Percentiles rank a stretch among this genome's conserved stretches.
Conservation (phyloP, 2,113 vertebrate genomes). For the Clupea harengus region DNA sequence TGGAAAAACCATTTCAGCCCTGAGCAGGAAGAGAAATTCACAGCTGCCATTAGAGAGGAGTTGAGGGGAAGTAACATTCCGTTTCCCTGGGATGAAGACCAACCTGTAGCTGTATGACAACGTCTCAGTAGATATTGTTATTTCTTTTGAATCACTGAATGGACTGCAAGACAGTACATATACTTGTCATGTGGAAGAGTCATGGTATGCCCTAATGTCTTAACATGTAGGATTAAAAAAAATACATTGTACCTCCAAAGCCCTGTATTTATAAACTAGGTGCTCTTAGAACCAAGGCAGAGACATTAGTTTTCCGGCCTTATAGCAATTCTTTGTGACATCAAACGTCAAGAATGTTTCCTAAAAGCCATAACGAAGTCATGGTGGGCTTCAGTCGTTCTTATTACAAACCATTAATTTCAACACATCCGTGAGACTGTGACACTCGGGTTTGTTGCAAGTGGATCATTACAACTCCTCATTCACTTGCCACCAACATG, state of each 20-base stretch:
- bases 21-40: slow-evolving; percentile 66
- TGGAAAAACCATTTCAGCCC: slow-evolving; percentile 77
- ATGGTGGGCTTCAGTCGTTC: not conserved
- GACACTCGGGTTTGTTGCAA: not conserved
- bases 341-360: not conserved
- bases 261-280: too few species aligned
- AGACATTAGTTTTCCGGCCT: too few species aligned
- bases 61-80: slow-evolving; percentile 59
- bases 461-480: not conserved
- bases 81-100: slow-evolving; percentile 64
- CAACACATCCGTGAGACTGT: not conserved
- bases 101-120: slow-evolving; percentile 4
- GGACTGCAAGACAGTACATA: not conserved
- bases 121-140: not conserved
- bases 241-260: too few species aligned
- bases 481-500: not conserved
- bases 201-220: too few species aligned
- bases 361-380: too few species aligned
- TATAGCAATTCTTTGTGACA: not conserved
- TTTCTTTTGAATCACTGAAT: not conserved
- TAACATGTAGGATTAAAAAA: too few species aligned
- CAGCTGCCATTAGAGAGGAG: slow-evolving; percentile 62
- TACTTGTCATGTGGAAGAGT: too few species aligned
- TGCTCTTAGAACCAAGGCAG: too few species aligned
- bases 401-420: not conserved